Conservation (phyloP, 2,888 invertebrate species). For the Heteromurus nitidus region DNA sequence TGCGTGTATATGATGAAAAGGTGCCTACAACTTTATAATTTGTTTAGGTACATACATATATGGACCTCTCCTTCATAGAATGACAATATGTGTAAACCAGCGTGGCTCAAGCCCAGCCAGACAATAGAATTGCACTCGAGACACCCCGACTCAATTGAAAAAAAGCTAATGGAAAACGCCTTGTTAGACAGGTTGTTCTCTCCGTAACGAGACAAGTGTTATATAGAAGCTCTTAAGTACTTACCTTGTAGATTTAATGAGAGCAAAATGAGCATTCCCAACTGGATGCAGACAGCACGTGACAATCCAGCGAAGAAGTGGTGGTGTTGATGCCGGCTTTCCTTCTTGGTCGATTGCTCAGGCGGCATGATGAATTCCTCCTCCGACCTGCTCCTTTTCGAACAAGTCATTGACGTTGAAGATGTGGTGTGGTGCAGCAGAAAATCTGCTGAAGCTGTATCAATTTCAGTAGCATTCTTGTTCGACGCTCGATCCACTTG, state of each 20-base stretch:
- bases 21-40: no score
- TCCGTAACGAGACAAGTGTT: neutral
- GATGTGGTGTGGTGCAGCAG: slow-evolving; percentile 35
- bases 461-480: slow-evolving; percentile 43
- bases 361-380: neutral
- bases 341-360: slow-evolving; percentile 12
- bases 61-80: no score
- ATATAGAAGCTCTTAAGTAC: no score
- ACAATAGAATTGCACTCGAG: no score
- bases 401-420: slow-evolving; percentile 24
- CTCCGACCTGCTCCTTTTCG: neutral
- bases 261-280: slow-evolving; percentile 64
- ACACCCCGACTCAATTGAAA: no score
- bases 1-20: no score
- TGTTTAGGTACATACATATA: no score
- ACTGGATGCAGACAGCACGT: slow-evolving; percentile 62
- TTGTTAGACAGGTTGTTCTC: no score
- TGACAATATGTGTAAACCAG: no score
- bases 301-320: slow-evolving; percentile 47
- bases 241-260: slow-evolving; percentile 62
- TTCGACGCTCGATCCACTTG: slow-evolving; percentile 53
- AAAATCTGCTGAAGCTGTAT: slow-evolving; percentile 38
- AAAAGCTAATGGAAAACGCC: no score
- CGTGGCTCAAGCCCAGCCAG: no score
- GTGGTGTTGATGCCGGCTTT: slow-evolving; percentile 42